Evolutionary conservation across 2,113 vertebrate genomes (phyloP).

Genomic region (Amblyornis subalaris): DNA sequence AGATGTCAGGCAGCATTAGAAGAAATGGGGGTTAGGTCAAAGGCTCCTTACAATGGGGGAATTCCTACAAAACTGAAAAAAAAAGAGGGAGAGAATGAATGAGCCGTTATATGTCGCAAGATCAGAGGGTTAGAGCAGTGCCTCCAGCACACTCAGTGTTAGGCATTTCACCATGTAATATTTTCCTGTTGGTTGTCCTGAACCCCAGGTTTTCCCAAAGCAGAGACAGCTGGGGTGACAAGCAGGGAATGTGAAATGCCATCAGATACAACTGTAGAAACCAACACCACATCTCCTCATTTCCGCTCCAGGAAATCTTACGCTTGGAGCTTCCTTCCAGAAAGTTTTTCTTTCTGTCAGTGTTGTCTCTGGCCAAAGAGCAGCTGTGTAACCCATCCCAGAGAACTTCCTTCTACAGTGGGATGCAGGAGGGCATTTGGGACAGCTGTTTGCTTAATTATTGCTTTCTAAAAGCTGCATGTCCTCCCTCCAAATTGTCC

Average conservation of each 20-base stretch:
- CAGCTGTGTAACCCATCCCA: neutral
- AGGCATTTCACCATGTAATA: neutral
- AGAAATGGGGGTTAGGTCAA: conserved; percentile 53
- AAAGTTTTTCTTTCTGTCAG: neutral
- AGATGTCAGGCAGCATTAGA: conserved; percentile 55
- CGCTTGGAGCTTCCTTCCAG: neutral
- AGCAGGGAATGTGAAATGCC: neutral
- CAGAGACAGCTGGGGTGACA: neutral
- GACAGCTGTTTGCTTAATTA: neutral
- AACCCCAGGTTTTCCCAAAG: neutral
- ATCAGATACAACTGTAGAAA: neutral
- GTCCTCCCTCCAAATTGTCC: rapidly evolving
- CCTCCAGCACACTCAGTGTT: neutral
- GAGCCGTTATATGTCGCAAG: conserved; percentile 6
- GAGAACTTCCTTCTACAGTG: neutral
- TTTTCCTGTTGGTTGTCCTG: neutral
- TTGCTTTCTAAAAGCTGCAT: neutral
- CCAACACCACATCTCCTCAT: neutral
- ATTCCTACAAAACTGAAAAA: conserved; percentile 38
- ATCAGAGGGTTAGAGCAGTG: conserved; percentile 4
- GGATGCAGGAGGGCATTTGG: neutral
- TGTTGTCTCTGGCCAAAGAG: neutral
- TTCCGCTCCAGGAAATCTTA: neutral
- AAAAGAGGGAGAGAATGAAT: conserved; percentile 12
- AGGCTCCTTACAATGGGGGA: conserved; percentile 52